Base-by-base conservation (phyloP, 2,113 vertebrate genomes). In the Cettia cetti region DNA sequence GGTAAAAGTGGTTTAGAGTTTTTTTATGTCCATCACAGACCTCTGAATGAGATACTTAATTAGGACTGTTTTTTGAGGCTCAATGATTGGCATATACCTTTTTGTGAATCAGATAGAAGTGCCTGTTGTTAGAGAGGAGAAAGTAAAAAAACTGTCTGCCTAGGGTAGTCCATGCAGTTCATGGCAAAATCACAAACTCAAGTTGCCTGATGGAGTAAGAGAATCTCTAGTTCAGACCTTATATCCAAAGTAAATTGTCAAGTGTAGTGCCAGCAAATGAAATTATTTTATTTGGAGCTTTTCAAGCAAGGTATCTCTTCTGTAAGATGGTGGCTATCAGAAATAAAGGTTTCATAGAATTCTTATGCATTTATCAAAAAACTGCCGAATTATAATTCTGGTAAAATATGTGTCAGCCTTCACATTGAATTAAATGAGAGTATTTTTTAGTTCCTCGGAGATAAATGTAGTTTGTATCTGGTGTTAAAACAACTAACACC, bases 1-100 rank as follows among this genome's bases (percentile, higher is more conserved):
- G 99, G 99, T 99, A 92, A 96, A 88, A 75, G 10, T 64, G 15
- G 1, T 50, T 21, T 10, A 64, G 18, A 4, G 1, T 11, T 59
- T 91, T 86, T 86, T n/a, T 54, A 61, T 42, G 23, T 82, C 56
- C 7, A 5, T 60, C 82, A 70, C n/a, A 87, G 89, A 79, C 7
- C 21, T 6, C 13, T 53, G 21, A 50, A 30, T 71, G 57, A 66
- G 33, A 24, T 81, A 13, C 31, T 82, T 82, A 33, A 56, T 75
- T 86, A 60, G n/a, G 52, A 59, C 23, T 63, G 5, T 61, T 74
- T 89, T 83, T 33, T 92, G 69, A 82, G 26, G 16, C 60, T 78
- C 59, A 63, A 47, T 78, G 60, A 74, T 86, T 59, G 61, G 21
- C 33, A 13, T 14, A 6, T 0, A 47, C 7, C 7, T 47, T 71